Conservation (phyloP, 2,113 vertebrate genomes). For the Sclerurus mexicanus region DNA sequence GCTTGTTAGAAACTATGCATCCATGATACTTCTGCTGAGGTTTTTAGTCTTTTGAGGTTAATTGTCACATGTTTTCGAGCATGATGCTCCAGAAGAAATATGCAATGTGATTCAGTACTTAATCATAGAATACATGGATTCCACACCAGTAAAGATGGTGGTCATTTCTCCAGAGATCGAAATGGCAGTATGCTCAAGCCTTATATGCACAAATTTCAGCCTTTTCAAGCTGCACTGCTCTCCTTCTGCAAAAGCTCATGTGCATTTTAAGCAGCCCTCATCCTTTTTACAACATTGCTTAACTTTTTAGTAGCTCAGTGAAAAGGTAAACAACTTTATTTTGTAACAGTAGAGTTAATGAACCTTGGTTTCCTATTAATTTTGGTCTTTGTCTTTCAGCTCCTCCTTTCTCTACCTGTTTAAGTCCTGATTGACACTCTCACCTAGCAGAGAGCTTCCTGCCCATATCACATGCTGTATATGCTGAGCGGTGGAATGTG, state of each 20-base stretch:
- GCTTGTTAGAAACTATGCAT: not conserved
- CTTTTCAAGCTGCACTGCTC: not conserved
- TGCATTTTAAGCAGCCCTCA: not conserved
- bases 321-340: not conserved
- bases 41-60: not conserved
- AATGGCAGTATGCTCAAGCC: not conserved
- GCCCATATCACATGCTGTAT: not conserved
- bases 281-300: not conserved
- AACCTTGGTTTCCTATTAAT: not conserved
- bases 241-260: not conserved
- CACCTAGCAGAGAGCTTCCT: not conserved
- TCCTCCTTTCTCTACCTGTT: not conserved
- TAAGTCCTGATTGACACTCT: not conserved
- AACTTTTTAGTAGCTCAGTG: not conserved
- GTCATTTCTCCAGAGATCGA: not conserved
- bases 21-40: not conserved
- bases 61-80: not conserved
- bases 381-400: not conserved
- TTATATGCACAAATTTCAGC: fast-evolving
- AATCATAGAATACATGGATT: not conserved
- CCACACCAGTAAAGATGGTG: not conserved
- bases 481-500: not conserved
- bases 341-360: not conserved
- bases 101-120: not conserved
- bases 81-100: not conserved